Conservation (phyloP, 2,888 invertebrate genomes). For the Nemotelus pantherinus region DNA sequence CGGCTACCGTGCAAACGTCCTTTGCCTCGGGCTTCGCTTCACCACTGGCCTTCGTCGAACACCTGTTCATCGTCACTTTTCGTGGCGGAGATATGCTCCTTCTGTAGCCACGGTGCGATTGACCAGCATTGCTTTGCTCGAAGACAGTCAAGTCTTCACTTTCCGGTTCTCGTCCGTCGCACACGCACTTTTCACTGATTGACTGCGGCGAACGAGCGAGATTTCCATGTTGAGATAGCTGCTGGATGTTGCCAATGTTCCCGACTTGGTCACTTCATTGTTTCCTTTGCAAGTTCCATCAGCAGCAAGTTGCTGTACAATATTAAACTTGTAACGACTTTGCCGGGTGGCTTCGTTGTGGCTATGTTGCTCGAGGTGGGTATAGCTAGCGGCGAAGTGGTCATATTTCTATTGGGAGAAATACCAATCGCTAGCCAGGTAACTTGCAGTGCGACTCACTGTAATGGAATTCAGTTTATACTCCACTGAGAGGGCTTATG, state of each 20-base stretch:
- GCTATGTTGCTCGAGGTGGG: no score
- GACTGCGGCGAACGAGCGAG: neutral
- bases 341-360: no score
- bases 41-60: conserved; percentile 4
- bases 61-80: conserved; percentile 5
- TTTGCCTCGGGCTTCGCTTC: neutral
- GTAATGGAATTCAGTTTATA: no score
- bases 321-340: neutral
- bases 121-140: neutral
- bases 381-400: no score
- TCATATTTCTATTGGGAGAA: no score
- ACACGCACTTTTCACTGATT: neutral
- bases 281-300: conserved; percentile 16
- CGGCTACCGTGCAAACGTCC: neutral
- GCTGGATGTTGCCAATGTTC: neutral
- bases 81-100: neutral
- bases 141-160: neutral
- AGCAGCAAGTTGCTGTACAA: neutral
- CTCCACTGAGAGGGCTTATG: no score
- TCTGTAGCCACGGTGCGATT: neutral
- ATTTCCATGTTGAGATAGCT: conserved; percentile 16
- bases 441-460: no score
- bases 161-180: neutral
- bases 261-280: neutral
- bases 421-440: no score